Percentiles rank a stretch among this genome's conserved stretches.
Conservation (phyloP, 2,888 invertebrate species). For the Stenodema calcarata region DNA sequence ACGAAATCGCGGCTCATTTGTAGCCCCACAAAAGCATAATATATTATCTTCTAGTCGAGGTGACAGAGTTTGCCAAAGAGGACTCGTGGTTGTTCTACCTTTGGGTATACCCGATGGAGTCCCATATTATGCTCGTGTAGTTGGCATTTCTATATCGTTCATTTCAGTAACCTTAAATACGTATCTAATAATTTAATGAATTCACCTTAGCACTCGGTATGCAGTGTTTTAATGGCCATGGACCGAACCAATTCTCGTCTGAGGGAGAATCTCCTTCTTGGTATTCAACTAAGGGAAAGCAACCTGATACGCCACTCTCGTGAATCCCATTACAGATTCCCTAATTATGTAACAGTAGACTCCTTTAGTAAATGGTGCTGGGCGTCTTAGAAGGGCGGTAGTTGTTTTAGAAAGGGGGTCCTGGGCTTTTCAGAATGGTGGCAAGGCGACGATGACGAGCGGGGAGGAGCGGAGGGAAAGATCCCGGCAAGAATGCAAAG, state of each 20-base stretch:
- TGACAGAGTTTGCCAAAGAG: too few relatives aligned
- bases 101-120: too few relatives aligned
- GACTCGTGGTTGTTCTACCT: too few relatives aligned
- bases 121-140: too few relatives aligned
- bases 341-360: slow-evolving; percentile 51
- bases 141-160: too few relatives aligned
- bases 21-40: too few relatives aligned
- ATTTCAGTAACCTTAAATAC: too few relatives aligned
- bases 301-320: slow-evolving; percentile 48
- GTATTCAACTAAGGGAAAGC: slow-evolving; percentile 24
- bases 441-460: neutral
- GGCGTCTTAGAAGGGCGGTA: neutral
- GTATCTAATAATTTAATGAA: too few relatives aligned
- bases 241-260: neutral
- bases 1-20: too few relatives aligned
- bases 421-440: neutral
- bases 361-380: slow-evolving; percentile 46
- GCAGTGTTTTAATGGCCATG: neutral
- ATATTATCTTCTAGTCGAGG: too few relatives aligned
- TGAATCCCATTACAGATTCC: slow-evolving; percentile 51
- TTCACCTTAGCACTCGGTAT: neutral
- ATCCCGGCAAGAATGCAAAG: slow-evolving; percentile 48
- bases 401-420: neutral
- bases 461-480: neutral
- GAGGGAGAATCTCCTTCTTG: slow-evolving; percentile 34